phyloP scores from a whole-genome alignment of 2,797 vertebrate genomes.

The Sebastes variabilis region DNA sequence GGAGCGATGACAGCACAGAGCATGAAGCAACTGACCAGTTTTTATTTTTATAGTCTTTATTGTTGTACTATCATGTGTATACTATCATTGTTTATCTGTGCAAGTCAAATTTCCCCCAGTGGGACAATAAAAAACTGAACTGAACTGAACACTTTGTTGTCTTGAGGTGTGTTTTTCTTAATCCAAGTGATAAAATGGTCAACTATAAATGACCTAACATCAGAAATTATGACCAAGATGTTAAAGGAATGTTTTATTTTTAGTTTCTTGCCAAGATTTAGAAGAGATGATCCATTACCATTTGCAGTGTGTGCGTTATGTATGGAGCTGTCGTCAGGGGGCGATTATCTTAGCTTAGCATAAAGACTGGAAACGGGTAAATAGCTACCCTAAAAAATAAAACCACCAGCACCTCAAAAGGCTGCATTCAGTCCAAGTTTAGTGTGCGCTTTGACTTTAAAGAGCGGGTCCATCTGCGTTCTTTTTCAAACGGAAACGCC shows the following conservation, averaged over 20 bases:
- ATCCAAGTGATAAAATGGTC: background rate
- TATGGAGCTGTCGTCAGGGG: background rate
- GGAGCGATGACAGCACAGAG: background rate
- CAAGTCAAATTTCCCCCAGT: too few species aligned
- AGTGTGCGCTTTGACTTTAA: too few species aligned
- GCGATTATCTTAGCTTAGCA: background rate
- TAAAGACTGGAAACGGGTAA: background rate
- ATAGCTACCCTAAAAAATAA: background rate
- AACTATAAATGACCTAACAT: background rate
- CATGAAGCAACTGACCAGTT: background rate
- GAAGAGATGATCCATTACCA: background rate
- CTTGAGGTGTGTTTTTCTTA: background rate
- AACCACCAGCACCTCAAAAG: background rate
- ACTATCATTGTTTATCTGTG: background rate
- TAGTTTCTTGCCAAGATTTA: background rate
- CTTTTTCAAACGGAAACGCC: too few species aligned
- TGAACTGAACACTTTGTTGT: background rate
- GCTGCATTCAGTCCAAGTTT: background rate
- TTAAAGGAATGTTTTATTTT: background rate
- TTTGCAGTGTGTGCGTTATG: background rate
- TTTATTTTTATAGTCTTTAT: background rate
- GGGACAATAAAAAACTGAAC: too few species aligned
- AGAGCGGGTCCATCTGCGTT: too few species aligned
- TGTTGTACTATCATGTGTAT: background rate
- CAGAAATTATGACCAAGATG: background rate